Evolutionary conservation across 2,888 invertebrate species (phyloP), one percentile per base, ranked within the genome.

Genomic region (Priocnemis perturbator): DNA sequence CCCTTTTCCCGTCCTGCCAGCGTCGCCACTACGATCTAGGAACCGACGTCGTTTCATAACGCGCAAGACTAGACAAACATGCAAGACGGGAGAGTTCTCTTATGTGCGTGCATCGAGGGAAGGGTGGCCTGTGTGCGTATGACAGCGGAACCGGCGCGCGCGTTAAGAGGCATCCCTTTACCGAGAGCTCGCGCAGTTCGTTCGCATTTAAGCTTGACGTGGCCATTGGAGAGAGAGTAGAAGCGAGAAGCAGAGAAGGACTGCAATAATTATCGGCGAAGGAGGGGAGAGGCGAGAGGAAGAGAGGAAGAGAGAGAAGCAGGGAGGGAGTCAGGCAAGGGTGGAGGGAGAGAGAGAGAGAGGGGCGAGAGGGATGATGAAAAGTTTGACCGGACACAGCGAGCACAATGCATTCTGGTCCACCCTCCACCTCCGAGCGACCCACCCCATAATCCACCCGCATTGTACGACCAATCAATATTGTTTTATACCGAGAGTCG

Each of bases 391-490:
- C 79, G 79, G 79, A 79, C 79, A 78, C 78, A 79, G 78, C 81
- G 72, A 79, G 79, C 81, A 87, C 88, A 86, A 87, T 87, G 86
- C 87, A 84, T 80, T 85, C 82, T 79, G 82, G 82, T 79, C 78
- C 83, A 81, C 83, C 81, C 77, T 73, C 73, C 76, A 64, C 76
- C 74, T 68, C 77, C 78, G 75, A 67, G 74, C 79, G 72, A 74
- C 78, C 86, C 82, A 85, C 82, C 85, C 86, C 79, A 79, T 84
- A 81, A 83, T 84, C 85, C 86, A 79, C 86, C 86, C 83, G 76
- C 83, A 85, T 86, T 85, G 83, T 83, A 83, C 84, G 78, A 82
- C 83, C 85, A 86, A 87, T 87, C 87, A 86, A 87, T 87, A 87
- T 85, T 85, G 84, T 85, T 87, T 86, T 86, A 84, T 85, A 83